Evolutionary conservation across 2,113 vertebrate genomes (phyloP), one percentile per base, ranked within the genome.

Genomic region (Phasianus colchicus): DNA sequence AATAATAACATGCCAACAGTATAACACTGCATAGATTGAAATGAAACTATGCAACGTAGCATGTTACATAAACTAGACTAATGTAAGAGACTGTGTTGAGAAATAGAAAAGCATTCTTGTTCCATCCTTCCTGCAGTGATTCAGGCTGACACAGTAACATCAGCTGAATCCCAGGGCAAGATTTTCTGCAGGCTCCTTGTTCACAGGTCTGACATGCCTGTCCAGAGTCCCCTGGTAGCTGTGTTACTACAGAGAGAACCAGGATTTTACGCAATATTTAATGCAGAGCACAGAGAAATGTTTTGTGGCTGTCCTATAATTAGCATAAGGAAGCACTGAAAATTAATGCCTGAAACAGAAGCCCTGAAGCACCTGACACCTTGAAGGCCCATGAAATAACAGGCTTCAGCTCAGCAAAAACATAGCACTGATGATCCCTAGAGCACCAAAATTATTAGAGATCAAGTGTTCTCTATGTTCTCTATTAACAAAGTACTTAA

Each of bases 121-220:
- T 92, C 69, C 42, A 9, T 89, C 50, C 24, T 86, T 78, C 63
- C 85, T 36, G 40, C 71, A 48, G 83, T 86, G 77, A 87, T 88
- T 86, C 88, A 78, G 91, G 91, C 52, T 95, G 72, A 96, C 91
- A 92, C 32, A 84, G 58, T 92, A 96, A 95, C 40, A 90, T 91
- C 54, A 89, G 21, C 60, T 81, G 69, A 90, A 77, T 71, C 58
- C 57, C 82, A 92, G 88, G 83, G 85, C 29, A 92, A 92, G 52
- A 70, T 92, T 92, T 96, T 91, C 83, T 86, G 65, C 92, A 95
- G 93, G 64, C 84, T 89, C 21, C 54, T 86, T 34, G 29, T 86
- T 69, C 86, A 19, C 9, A 83, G 71, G 30, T 72, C 55, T 85
- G 96, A 92, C 45, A 61, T 38, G 66, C 38, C 3, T 94, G 77